phyloP scores from a whole-genome alignment of 2,797 vertebrate species.

The Artibeus lituratus region DNA sequence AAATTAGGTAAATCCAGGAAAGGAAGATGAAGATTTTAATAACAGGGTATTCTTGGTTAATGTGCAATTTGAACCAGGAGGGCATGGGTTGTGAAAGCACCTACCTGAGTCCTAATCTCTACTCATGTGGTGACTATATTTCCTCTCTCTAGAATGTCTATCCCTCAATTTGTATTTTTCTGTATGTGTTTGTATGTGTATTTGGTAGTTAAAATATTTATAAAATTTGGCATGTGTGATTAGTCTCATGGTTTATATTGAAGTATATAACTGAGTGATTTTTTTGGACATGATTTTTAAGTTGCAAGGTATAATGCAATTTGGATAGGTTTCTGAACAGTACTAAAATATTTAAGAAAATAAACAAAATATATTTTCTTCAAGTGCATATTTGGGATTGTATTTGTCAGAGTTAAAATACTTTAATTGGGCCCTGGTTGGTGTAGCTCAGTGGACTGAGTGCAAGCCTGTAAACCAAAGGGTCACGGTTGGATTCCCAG shows the following conservation, averaged over 20 bases:
- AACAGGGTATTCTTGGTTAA: background rate
- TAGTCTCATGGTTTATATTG: background rate
- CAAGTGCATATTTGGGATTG: background rate
- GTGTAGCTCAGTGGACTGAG: too few relatives aligned
- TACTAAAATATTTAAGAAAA: conserved; percentile 20
- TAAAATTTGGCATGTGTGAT: background rate
- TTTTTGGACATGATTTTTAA: background rate
- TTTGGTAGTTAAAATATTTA: background rate
- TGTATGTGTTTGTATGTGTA: background rate
- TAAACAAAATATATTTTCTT: background rate
- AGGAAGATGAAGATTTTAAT: background rate
- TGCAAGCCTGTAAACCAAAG: too few relatives aligned
- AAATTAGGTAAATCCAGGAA: background rate
- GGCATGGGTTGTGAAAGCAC: background rate
- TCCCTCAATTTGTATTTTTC: background rate
- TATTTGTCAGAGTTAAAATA: background rate
- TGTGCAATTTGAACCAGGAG: background rate
- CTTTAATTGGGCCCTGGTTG: background rate
- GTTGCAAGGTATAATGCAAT: background rate
- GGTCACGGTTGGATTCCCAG: too few relatives aligned
- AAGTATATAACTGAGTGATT: background rate
- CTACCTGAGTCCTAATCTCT: background rate
- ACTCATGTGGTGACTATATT: background rate
- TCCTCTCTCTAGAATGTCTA: background rate
- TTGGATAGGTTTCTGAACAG: background rate